Conservation (phyloP, 2,797 vertebrate species). For the Halcyon badia region DNA sequence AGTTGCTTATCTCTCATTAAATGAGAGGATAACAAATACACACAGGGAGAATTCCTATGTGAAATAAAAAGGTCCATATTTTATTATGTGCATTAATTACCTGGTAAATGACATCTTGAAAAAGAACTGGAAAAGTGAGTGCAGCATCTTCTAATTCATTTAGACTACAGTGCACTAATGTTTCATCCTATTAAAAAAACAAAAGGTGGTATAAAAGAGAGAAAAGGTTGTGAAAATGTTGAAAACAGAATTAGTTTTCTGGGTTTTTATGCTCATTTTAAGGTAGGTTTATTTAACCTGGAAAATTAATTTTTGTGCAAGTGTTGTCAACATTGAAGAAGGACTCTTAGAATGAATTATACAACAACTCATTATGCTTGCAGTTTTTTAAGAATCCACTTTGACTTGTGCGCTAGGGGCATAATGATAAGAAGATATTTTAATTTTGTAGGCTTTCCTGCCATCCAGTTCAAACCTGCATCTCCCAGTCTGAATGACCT, state of each 20-base stretch:
- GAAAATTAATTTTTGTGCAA: background rate
- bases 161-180: constrained; percentile 97
- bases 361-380: background rate
- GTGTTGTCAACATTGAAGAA: background rate
- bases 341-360: background rate
- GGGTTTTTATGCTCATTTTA: background rate
- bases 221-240: background rate
- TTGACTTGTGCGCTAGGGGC: background rate
- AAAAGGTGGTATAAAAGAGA: background rate
- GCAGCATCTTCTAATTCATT: constrained; percentile 98
- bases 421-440: background rate
- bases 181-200: constrained; percentile 89
- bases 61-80: background rate
- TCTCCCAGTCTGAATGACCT: background rate
- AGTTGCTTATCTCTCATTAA: background rate
- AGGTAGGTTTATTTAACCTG: background rate
- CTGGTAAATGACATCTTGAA: constrained; percentile 99
- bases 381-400: background rate
- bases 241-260: background rate
- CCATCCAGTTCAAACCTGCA: background rate
- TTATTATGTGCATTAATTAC: constrained; percentile 70
- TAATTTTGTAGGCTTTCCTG: background rate
- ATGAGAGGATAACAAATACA: background rate
- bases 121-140: constrained; percentile 97
- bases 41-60: background rate